Percentiles rank a stretch among this genome's conserved stretches.
phyloP scores from a whole-genome alignment of 2,113 vertebrate species.

The Amphiprion percula region DNA sequence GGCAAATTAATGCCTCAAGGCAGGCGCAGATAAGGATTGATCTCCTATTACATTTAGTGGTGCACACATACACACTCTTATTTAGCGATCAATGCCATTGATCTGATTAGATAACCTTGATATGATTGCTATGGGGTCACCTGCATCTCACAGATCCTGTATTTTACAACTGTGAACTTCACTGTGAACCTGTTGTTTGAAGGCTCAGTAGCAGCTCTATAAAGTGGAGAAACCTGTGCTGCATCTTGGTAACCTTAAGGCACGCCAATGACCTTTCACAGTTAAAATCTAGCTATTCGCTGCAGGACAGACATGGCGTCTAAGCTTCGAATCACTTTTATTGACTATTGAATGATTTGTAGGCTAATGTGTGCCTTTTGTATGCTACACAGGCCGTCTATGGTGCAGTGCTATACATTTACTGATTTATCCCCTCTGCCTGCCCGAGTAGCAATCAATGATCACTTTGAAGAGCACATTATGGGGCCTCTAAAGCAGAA shows the following conservation, averaged over 20 bases:
- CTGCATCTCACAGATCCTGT: background rate
- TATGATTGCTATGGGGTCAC: slow-evolving; percentile 34
- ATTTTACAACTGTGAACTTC: slow-evolving; percentile 45
- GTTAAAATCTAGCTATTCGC: background rate
- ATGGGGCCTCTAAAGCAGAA: slow-evolving; percentile 44
- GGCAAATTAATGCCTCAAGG: slow-evolving; percentile 72
- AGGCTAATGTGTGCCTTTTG: slow-evolving; percentile 50
- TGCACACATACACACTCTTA: slow-evolving; percentile 44
- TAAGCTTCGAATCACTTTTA: slow-evolving; percentile 34
- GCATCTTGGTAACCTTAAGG: background rate
- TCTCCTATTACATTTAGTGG: slow-evolving; percentile 70
- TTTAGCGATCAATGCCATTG: slow-evolving; percentile 55
- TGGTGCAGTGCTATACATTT: slow-evolving; percentile 39
- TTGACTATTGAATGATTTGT: slow-evolving; percentile 62
- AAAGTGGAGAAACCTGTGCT: background rate
- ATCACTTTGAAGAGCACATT: slow-evolving; percentile 58
- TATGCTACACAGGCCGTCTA: slow-evolving; percentile 33
- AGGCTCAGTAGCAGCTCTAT: background rate
- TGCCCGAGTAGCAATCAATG: slow-evolving; percentile 60
- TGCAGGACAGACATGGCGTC: slow-evolving; percentile 2
- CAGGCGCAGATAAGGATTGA: slow-evolving; percentile 71
- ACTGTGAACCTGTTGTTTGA: slow-evolving; percentile 27
- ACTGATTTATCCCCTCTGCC: slow-evolving; percentile 44
- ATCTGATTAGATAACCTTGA: slow-evolving; percentile 66
- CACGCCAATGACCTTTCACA: background rate